Conservation (phyloP, 2,113 vertebrate genomes). For the Haliaeetus leucogaster region DNA sequence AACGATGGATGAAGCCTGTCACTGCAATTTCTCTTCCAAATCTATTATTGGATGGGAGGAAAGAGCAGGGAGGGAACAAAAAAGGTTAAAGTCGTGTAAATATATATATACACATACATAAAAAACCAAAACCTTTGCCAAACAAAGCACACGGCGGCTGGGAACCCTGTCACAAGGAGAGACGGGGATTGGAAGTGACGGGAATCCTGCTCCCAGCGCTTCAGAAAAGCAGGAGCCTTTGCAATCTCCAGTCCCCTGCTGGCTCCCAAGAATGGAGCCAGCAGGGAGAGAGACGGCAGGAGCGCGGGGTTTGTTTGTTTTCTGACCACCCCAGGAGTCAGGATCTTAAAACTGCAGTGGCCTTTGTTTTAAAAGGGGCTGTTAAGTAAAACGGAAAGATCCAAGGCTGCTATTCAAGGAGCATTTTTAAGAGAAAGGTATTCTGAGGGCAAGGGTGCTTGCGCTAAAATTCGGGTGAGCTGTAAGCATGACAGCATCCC, state of each 20-base stretch:
- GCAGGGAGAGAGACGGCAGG: constrained; percentile 5
- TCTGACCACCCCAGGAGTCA: constrained; percentile 45
- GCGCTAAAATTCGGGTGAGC: not conserved
- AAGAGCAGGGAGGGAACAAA: not conserved
- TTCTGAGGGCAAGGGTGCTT: constrained; percentile 23
- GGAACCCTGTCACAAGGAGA: constrained; percentile 13
- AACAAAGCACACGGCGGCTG: not conserved
- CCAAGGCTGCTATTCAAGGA: not conserved
- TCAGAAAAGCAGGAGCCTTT: constrained; percentile 20
- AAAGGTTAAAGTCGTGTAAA: not conserved
- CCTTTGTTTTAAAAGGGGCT: constrained; percentile 26
- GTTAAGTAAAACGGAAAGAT: not conserved
- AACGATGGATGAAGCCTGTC: not conserved
- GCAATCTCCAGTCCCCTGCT: constrained; percentile 34
- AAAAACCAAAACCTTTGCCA: not conserved
- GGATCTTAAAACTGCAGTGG: constrained; percentile 16
- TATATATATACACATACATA: not conserved
- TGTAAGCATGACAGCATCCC: not conserved
- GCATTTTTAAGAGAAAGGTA: not conserved
- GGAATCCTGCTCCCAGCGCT: constrained; percentile 30
- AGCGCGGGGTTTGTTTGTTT: constrained; percentile 20
- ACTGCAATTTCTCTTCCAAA: not conserved
- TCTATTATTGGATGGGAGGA: not conserved
- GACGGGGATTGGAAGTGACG: not conserved
- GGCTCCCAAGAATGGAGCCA: constrained; percentile 50